Base-by-base conservation (phyloP, 2,797 vertebrate genomes). In the Pachyuromys duprasi region DNA sequence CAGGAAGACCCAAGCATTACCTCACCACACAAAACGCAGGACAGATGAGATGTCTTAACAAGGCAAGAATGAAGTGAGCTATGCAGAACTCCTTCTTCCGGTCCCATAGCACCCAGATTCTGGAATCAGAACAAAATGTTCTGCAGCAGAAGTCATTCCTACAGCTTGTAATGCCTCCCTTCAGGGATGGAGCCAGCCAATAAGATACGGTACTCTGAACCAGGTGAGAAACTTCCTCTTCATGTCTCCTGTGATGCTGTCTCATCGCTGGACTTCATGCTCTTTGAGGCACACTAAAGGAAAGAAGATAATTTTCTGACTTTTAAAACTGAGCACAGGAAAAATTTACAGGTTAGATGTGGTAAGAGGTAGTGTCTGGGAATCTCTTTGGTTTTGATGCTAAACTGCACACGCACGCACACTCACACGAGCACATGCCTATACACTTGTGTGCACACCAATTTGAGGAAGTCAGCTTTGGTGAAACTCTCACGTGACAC, bases 311-410 rank as follows among this genome's bases (percentile, higher is more conserved):
- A 79, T 86, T 96, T 95, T 96, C 91, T 86, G 45, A 83, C 60
- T 18, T 87, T n/a, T 90, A 55, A 93, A 96, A 96, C 89, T 36
- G 87, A 83, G 63, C 93, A 75, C 69, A 89, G 92, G 95, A 91
- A 96, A 97, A 96, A 96, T 93, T 97, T 96, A 95, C 92, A 95
- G 94, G 79, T 97, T 97, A 83, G 93, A 84, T 95, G 92, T 81
- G 94, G 89, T 93, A 69, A 95, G 60, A 70, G 55, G 92, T 86
- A 93, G 92, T 62, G 49, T 87, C 70, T 88, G 82, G 94, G 92
- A 95, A 96, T 97, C 62, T 67, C 84, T 97, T 95, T 94, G 97
- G 82, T 93, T 97, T 96, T 95, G 60, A 76, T 89, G 79, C 53
- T 89, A 97, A 93, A 82, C 62, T 91, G 70, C 53, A 33, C 39